phyloP scores from a whole-genome alignment of 2,888 invertebrate genomes.

The Aelia acuminata region DNA sequence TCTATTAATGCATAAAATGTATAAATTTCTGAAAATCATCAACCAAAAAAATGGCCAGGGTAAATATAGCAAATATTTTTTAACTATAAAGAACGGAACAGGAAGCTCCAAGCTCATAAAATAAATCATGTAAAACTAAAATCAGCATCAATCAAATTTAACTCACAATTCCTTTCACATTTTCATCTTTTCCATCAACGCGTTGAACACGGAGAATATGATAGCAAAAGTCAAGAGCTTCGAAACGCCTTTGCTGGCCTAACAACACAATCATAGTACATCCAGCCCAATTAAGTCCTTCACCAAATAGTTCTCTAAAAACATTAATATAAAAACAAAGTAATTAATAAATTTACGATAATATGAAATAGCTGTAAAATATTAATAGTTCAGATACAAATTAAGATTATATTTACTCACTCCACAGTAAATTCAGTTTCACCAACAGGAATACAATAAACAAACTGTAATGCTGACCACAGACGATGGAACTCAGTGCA shows the following conservation, averaged over 20 bases:
- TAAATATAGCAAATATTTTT: too few species aligned
- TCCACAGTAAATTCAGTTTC: conserved; percentile 97
- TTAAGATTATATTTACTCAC: conserved; percentile 73
- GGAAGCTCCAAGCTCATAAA: neutral
- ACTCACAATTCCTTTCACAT: conserved; percentile 94
- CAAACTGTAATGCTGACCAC: conserved; percentile 98
- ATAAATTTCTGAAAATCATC: too few species aligned
- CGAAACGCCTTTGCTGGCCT: conserved; percentile 95
- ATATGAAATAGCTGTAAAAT: conserved; percentile 25
- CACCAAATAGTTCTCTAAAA: conserved; percentile 93
- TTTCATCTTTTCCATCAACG: conserved; percentile 95
- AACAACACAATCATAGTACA: conserved; percentile 95
- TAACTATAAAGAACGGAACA: neutral
- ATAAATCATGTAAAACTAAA: neutral
- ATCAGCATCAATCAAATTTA: neutral
- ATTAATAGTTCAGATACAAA: neutral
- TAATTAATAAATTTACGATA: conserved; percentile 1
- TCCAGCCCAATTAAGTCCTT: conserved; percentile 98
- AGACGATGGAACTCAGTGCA: conserved; percentile 96
- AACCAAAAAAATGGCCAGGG: too few species aligned
- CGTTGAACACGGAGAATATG: conserved; percentile 96
- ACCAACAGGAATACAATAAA: conserved; percentile 96
- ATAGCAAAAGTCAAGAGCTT: conserved; percentile 98
- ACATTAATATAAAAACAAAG: conserved; percentile 57
- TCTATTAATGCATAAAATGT: too few species aligned